These are phyloP conservation scores for Motacilla alba DNA, from an alignment of 2,113 vertebrate genomes.

Conservation along the genomic window DNA sequence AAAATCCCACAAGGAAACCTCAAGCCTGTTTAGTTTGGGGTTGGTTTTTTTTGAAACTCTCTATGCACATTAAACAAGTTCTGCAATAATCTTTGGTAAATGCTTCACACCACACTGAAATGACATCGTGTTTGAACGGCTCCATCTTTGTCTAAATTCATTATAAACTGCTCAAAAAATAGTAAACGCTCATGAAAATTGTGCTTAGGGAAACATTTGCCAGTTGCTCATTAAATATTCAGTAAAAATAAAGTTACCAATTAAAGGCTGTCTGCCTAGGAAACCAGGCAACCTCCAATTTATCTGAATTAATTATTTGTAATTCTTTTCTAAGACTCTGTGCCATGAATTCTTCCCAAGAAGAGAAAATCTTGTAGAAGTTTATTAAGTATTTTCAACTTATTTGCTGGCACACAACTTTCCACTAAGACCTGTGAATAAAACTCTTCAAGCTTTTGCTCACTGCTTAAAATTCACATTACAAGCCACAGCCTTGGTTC, in stretches of 20 bases:
- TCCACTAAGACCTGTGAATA: not conserved
- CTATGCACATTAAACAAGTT: constrained; percentile 41
- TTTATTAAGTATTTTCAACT: not conserved
- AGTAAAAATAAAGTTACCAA: not conserved
- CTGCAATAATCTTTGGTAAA: constrained; percentile 7
- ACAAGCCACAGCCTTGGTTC: not conserved
- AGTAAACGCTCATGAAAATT: not conserved
- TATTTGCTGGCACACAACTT: not conserved
- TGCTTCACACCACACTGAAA: not conserved
- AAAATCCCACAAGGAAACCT: constrained; percentile 55
- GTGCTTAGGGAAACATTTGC: not conserved
- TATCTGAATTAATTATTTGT: not conserved
- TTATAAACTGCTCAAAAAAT: not conserved
- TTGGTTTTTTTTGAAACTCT: not conserved
- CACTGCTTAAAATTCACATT: not conserved
- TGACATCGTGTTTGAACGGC: not conserved
- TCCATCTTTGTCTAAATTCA: not conserved
- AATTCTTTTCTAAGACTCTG: not conserved
- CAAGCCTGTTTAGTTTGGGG: not conserved
- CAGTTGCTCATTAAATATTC: not conserved
- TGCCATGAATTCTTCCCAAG: not conserved
- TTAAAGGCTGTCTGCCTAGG: not conserved
- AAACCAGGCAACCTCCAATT: not conserved
- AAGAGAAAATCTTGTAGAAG: not conserved
- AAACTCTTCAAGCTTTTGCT: not conserved